A percentile compares a stretch with the other conserved stretches of the same genome.
These are phyloP conservation scores for Pseudomyrmex dendroicus DNA, from an alignment of 1,140 invertebrate genomes.

Conservation along the genomic window DNA sequence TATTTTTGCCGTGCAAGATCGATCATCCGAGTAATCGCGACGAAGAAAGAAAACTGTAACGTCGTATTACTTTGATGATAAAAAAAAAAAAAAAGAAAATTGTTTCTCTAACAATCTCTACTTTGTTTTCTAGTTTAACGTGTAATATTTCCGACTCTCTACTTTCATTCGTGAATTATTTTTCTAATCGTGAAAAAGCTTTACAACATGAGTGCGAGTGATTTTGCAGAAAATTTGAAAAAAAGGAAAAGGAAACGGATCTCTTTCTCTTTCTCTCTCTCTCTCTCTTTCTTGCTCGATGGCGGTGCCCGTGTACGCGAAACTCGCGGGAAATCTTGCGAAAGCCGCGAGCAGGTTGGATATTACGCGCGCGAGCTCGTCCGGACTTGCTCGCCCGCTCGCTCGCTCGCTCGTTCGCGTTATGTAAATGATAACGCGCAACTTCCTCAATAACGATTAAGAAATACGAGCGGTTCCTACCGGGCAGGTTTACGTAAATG, in stretches of 20 bases:
- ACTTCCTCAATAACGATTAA: conserved; percentile 74
- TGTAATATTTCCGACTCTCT: no score
- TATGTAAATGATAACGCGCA: conserved; percentile 74
- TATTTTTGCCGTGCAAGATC: conserved; percentile 7
- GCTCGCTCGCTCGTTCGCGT: conserved; percentile 57
- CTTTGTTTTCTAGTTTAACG: no score
- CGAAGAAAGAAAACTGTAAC: background rate
- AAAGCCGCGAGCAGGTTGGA: conserved; percentile 46
- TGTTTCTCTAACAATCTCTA: no score
- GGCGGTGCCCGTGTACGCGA: conserved; percentile 2
- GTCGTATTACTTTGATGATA: background rate
- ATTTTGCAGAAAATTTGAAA: conserved; percentile 27
- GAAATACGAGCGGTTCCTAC: conserved; percentile 66
- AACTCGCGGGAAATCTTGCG: conserved; percentile 49
- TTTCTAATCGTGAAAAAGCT: background rate
- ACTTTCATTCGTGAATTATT: background rate
- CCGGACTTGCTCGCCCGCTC: conserved; percentile 16
- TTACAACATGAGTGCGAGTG: background rate
- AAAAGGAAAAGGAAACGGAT: conserved; percentile 23
- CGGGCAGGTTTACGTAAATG: conserved; percentile 51
- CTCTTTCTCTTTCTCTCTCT: no score
- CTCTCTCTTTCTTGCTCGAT: background rate
- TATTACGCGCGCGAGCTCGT: conserved; percentile 53
- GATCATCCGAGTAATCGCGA: conserved; percentile 5
- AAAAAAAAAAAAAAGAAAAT: background rate